phyloP scores from a whole-genome alignment of 2,797 vertebrate species.

The Triplophysa bombifrons region DNA sequence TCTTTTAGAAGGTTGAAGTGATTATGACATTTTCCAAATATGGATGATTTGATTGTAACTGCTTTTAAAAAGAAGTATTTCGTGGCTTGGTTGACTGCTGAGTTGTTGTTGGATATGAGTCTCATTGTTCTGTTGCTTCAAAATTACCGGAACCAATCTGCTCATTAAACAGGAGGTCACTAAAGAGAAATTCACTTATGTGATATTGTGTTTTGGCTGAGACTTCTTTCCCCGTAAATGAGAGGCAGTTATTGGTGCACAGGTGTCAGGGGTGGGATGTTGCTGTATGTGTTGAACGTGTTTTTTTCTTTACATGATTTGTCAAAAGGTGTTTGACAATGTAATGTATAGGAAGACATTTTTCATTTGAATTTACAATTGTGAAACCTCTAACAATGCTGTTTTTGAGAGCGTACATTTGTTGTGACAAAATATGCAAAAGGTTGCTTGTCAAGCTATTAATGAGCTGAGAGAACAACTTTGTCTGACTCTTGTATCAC shows the following conservation, averaged over 20 bases:
- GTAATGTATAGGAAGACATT: not conserved
- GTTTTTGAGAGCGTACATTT: not conserved
- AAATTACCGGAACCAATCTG: constrained; percentile 11
- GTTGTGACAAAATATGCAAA: not conserved
- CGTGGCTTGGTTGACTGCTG: not conserved
- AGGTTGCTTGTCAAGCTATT: not conserved
- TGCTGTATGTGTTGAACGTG: not conserved
- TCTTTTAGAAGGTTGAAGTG: not conserved
- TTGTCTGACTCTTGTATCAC: not conserved
- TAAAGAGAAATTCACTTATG: constrained; percentile 8
- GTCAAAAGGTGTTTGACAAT: constrained; percentile 7
- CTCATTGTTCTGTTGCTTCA: constrained; percentile 1
- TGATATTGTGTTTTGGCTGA: constrained; percentile 1
- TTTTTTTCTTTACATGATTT: not conserved
- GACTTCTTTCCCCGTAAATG: constrained; percentile 21
- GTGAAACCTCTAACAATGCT: not conserved
- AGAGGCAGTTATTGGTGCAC: not conserved
- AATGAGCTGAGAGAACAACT: constrained; percentile 1
- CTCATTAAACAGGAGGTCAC: not conserved
- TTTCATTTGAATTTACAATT: not conserved
- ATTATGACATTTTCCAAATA: too few species aligned
- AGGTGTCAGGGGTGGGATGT: constrained; percentile 20
- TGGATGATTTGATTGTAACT: too few species aligned
- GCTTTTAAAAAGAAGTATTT: not conserved
- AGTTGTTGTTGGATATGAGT: not conserved